Evolutionary conservation across 2,797 vertebrate species (phyloP).

Genomic region (Australoheros facetus): DNA sequence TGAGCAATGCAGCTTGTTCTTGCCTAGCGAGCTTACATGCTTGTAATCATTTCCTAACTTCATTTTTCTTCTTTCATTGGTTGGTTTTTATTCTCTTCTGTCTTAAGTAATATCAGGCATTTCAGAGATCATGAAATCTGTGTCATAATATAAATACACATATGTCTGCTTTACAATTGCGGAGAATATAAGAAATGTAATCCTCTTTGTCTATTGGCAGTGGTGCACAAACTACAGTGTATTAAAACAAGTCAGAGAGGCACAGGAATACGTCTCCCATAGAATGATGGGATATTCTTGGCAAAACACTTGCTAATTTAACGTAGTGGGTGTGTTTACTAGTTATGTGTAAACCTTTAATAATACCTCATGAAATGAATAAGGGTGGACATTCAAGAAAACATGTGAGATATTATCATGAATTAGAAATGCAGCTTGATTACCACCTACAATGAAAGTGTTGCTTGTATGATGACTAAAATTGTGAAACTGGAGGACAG

Average conservation of each 20-base stretch:
- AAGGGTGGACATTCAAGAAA: slow-evolving; percentile 17
- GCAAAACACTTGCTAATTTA: slow-evolving; percentile 24
- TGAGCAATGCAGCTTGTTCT: slow-evolving; percentile 53
- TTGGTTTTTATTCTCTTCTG: slow-evolving; percentile 25
- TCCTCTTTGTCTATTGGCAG: slow-evolving; percentile 25
- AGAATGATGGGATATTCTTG: not conserved
- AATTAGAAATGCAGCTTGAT: slow-evolving; percentile 36
- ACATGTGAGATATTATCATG: slow-evolving; percentile 19
- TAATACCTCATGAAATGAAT: slow-evolving; percentile 8
- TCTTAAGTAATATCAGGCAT: slow-evolving; percentile 39
- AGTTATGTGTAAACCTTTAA: not conserved
- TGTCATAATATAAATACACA: slow-evolving; percentile 29
- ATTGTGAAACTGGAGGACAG: slow-evolving; percentile 36
- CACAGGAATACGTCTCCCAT: not conserved
- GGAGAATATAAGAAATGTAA: slow-evolving; percentile 25
- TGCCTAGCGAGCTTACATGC: slow-evolving; percentile 57
- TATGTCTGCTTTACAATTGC: slow-evolving; percentile 11
- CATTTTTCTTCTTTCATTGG: slow-evolving; percentile 57
- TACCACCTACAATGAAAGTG: slow-evolving; percentile 19
- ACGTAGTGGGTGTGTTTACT: not conserved
- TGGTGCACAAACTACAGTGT: not conserved
- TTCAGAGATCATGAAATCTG: slow-evolving; percentile 57
- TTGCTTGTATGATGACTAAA: slow-evolving; percentile 37
- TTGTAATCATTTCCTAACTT: slow-evolving; percentile 69
- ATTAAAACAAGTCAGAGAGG: not conserved